Base-by-base conservation (phyloP, 2,113 vertebrate genomes). In the Sceloporus tristichus region DNA sequence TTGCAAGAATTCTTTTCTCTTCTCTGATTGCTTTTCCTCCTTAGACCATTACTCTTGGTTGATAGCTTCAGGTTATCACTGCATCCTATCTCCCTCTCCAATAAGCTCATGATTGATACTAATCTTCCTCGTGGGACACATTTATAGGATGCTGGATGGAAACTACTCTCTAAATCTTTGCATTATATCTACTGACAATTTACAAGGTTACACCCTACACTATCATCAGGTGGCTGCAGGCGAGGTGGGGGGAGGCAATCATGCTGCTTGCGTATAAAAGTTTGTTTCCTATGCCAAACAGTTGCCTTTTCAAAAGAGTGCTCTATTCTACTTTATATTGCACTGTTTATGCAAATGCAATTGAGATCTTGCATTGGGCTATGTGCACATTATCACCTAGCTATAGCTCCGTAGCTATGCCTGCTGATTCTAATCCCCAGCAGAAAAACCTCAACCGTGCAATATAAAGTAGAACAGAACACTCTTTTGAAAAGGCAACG, bases 71-170 rank as follows among this genome's bases (percentile, higher is more conserved):
- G 94, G 96, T 97, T 97, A 97, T 97, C 96, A 95, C 93, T 96
- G 95, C 92, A 93, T 94, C 95, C 95, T 91, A 95, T 97, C 96
- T 97, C 92, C 90, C 94, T 95, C 94, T 96, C 95, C 97, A 97
- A 96, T 97, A 97, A 97, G 95, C 95, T 95, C 91, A 93, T 97
- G 97, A 97, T 97, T 97, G 96, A 98, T 97, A 97, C 96, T 97
- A 96, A 97, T 97, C 94, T 96, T 95, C 95, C 96, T 95, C 94
- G 0, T 86, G 95, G 96, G 96, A 96, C 93, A 94, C 95, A 87
- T 97, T 97, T 97, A 96, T 95, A 95, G 94, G 93, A 95, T 93
- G 92, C 93, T 90, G 91, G 94, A 94, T 94, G 88, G 93, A 96
- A 97, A 92, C 93, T 92, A 91, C 93, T 96, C 96, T 96, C 95